phyloP scores from a whole-genome alignment of 2,888 invertebrate genomes.

The Clunio marinus region DNA sequence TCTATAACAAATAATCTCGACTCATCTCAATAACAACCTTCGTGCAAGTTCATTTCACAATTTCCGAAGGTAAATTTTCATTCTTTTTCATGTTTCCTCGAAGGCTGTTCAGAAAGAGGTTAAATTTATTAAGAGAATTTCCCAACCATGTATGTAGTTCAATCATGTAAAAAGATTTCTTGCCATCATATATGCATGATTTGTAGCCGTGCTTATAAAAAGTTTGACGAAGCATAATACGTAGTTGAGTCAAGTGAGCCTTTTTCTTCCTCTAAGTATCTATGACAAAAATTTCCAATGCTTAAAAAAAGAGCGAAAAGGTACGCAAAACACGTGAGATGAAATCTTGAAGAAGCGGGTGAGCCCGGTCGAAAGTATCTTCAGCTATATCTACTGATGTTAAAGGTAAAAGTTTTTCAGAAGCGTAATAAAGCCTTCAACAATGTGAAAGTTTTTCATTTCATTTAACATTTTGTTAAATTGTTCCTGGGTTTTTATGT shows the following conservation, averaged over 20 bases:
- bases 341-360: neutral
- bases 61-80: neutral
- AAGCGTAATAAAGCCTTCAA: neutral
- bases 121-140: constrained; percentile 8
- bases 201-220: neutral
- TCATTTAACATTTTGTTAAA: constrained; percentile 1
- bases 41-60: too few species aligned
- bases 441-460: neutral
- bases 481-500: neutral
- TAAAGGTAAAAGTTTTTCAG: too few species aligned
- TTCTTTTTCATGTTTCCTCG: neutral
- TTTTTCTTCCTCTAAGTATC: too few species aligned
- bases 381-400: too few species aligned
- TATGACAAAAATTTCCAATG: too few species aligned
- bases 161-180: constrained; percentile 21
- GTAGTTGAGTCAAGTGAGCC: too few species aligned
- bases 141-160: neutral
- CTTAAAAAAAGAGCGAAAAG: neutral
- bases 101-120: neutral
- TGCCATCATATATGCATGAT: neutral
- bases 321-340: neutral
- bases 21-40: too few species aligned
- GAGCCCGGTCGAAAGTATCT: too few species aligned
- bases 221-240: too few species aligned
- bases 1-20: too few species aligned